These are phyloP conservation scores for Pogona vitticeps DNA, from an alignment of 2,113 vertebrate species.

Conservation along the genomic window DNA sequence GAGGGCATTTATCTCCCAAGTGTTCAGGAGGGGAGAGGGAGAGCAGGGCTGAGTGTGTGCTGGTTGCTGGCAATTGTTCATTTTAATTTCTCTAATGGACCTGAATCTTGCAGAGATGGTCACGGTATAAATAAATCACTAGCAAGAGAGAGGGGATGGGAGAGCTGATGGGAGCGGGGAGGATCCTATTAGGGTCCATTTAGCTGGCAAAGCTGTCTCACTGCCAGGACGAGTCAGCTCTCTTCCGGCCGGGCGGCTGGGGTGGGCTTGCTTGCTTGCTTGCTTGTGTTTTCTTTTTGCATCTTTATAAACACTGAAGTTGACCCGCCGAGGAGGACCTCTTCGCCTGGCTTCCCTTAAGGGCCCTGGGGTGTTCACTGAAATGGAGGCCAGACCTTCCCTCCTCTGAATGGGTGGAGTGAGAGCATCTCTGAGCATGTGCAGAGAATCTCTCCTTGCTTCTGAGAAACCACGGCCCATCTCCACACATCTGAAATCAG, in stretches of 20 bases:
- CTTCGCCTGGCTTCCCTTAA: slow-evolving; percentile 34
- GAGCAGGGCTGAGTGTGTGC: slow-evolving; percentile 49
- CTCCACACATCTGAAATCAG: neutral
- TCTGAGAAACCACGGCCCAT: too few relatives aligned
- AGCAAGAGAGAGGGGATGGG: neutral
- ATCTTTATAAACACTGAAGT: slow-evolving; percentile 28
- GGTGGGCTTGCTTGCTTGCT: neutral
- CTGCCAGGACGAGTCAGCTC: slow-evolving; percentile 22
- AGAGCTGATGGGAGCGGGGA: neutral
- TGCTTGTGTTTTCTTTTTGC: neutral
- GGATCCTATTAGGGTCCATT: neutral
- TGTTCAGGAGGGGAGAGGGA: slow-evolving; percentile 14
- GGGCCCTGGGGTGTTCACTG: neutral
- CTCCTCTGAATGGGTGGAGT: neutral
- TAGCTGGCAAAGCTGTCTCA: neutral
- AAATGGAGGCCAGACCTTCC: neutral
- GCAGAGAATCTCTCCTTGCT: neutral
- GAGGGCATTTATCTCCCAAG: slow-evolving; percentile 43
- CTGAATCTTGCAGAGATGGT: slow-evolving; percentile 56
- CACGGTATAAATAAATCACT: slow-evolving; percentile 58
- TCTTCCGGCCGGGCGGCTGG: slow-evolving; percentile 8
- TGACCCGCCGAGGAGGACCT: slow-evolving; percentile 42
- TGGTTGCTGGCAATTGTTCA: slow-evolving; percentile 63
- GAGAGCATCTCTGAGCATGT: neutral
- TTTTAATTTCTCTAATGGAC: slow-evolving; percentile 73